Conservation (phyloP, 2,113 vertebrate genomes). For the Festucalex cinctus region DNA sequence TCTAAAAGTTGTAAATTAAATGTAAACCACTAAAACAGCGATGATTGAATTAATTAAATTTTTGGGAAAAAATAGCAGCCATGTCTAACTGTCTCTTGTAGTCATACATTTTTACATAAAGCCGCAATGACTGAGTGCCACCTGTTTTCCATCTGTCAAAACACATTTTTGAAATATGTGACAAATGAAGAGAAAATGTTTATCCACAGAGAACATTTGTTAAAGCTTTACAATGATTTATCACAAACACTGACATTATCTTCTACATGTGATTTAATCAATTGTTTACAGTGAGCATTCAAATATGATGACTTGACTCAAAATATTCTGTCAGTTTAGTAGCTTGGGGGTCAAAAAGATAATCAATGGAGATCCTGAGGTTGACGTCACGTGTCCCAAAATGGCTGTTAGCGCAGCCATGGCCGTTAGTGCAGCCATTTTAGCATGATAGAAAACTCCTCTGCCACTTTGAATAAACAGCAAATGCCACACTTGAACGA, state of each 20-base stretch:
- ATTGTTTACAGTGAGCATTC: not conserved
- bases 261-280: not conserved
- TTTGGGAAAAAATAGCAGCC: slow-evolving; percentile 20
- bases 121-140: not conserved
- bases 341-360: too few relatives aligned
- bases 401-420: too few relatives aligned
- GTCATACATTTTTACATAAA: not conserved
- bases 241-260: not conserved
- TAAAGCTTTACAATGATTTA: not conserved
- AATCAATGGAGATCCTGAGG: too few relatives aligned
- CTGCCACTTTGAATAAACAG: too few relatives aligned
- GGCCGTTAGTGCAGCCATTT: too few relatives aligned
- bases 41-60: slow-evolving; percentile 23
- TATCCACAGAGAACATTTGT: not conserved
- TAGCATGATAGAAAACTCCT: too few relatives aligned
- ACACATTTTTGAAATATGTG: not conserved
- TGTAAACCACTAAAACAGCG: slow-evolving; percentile 27
- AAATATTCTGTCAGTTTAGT: too few relatives aligned
- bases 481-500: too few relatives aligned
- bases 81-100: slow-evolving; percentile 4
- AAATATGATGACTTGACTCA: not conserved
- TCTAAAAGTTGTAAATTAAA: slow-evolving; percentile 22
- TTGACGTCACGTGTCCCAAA: too few relatives aligned
- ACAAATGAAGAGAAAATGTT: not conserved
- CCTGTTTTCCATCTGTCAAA: slow-evolving; percentile 4